A percentile compares a stretch with the other conserved stretches of the same genome.
These are phyloP conservation scores for Rhinoderma darwinii DNA, from an alignment of 2,113 vertebrate species.

Conservation along the genomic window DNA sequence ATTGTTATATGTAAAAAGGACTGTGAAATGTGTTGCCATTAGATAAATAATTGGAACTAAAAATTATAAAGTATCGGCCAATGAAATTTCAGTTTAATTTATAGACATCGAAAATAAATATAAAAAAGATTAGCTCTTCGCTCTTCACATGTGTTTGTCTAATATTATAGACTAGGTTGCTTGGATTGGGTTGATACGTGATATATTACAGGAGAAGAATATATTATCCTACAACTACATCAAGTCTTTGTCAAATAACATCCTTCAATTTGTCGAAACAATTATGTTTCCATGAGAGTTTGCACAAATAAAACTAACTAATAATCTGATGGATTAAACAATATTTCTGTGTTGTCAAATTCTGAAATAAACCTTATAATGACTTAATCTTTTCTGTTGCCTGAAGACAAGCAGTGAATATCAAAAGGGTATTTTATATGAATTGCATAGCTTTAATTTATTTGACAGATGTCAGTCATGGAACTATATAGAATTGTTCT, in stretches of 20 bases:
- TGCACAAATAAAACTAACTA: slow-evolving; percentile 17
- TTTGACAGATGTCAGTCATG: slow-evolving; percentile 30
- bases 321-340: slow-evolving; percentile 18
- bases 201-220: neutral
- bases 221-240: neutral
- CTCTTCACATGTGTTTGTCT: neutral
- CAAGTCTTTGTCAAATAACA: neutral
- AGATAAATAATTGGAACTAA: neutral
- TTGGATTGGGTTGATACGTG: neutral
- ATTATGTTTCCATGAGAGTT: slow-evolving; percentile 1
- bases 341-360: slow-evolving; percentile 18
- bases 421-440: neutral
- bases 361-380: neutral
- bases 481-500: neutral
- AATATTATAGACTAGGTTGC: neutral
- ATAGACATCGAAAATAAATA: neutral
- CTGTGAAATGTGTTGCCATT: neutral
- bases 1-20: neutral
- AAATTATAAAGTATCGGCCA: neutral
- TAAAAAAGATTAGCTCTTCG: neutral
- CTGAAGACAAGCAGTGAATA: neutral
- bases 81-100: neutral
- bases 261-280: neutral
- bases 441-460: slow-evolving; percentile 10
- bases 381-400: slow-evolving; percentile 11